Evolutionary conservation across 2,888 invertebrate species (phyloP).

Genomic region (Dasypolia templi): DNA sequence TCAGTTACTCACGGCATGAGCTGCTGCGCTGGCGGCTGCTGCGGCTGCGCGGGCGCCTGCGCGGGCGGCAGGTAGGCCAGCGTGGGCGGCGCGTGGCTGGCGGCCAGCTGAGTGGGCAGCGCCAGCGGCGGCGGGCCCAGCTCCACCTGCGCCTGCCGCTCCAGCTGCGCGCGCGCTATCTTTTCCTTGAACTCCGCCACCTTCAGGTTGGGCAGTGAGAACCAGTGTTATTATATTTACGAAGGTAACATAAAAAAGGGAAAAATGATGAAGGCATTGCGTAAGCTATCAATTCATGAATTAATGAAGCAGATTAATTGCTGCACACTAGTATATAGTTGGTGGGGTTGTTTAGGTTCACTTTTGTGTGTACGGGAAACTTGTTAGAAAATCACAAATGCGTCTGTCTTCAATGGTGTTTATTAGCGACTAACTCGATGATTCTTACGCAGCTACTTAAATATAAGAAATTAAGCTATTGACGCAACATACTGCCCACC

Average conservation of each 20-base stretch:
- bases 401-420: too few species aligned
- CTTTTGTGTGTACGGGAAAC: too few species aligned
- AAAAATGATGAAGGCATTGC: not conserved
- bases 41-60: not conserved
- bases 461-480: too few species aligned
- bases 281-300: not conserved
- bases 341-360: too few species aligned
- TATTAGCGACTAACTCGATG: too few species aligned
- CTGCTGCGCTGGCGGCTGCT: slow-evolving; percentile 6
- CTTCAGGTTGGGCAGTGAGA: slow-evolving; percentile 62
- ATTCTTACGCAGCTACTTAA: too few species aligned
- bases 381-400: too few species aligned
- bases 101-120: slow-evolving; percentile 58
- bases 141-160: slow-evolving; percentile 75
- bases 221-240: not conserved
- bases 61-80: slow-evolving; percentile 1
- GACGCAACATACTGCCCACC: too few species aligned
- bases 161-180: slow-evolving; percentile 84
- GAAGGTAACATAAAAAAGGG: not conserved
- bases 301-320: not conserved
- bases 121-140: slow-evolving; percentile 56
- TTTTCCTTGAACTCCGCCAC: slow-evolving; percentile 88
- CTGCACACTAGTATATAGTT: not conserved
- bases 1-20: slow-evolving; percentile 8
- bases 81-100: not conserved